Conservation (phyloP, 2,888 invertebrate species). For the Auanema freiburgensis region DNA sequence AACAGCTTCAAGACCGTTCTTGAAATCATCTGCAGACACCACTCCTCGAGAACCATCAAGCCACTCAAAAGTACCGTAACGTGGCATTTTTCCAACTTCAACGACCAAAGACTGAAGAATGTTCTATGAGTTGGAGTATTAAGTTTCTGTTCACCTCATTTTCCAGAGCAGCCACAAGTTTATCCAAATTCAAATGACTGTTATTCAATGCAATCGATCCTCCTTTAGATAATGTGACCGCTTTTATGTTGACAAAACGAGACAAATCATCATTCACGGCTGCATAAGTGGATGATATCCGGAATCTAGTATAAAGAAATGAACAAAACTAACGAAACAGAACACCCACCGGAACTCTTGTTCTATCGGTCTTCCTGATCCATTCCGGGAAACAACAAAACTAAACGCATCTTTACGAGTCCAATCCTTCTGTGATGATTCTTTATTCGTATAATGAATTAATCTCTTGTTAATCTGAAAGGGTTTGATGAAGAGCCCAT, state of each 20-base stretch:
- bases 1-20: conserved; percentile 33
- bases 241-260: conserved; percentile 30
- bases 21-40: conserved; percentile 41
- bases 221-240: conserved; percentile 23
- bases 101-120: conserved; percentile 39
- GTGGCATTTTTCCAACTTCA: conserved; percentile 40
- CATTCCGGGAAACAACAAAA: conserved; percentile 38
- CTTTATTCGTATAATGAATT: conserved; percentile 37
- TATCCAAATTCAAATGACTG: conserved; percentile 44
- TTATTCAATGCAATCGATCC: conserved; percentile 51
- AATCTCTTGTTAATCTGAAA: conserved; percentile 42
- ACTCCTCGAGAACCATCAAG: conserved; percentile 31
- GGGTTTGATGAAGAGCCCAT: not conserved
- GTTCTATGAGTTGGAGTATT: conserved; percentile 5
- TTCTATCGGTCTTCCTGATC: conserved; percentile 23
- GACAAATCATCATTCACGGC: conserved; percentile 42
- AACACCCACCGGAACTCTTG: conserved; percentile 27
- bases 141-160: conserved; percentile 31
- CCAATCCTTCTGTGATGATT: conserved; percentile 38
- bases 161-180: conserved; percentile 30
- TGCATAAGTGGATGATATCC: conserved; percentile 55
- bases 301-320: conserved; percentile 39
- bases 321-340: not conserved
- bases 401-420: conserved; percentile 39
- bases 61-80: conserved; percentile 37